phyloP scores from a whole-genome alignment of 2,797 vertebrate genomes.

The Capromys pilorides region DNA sequence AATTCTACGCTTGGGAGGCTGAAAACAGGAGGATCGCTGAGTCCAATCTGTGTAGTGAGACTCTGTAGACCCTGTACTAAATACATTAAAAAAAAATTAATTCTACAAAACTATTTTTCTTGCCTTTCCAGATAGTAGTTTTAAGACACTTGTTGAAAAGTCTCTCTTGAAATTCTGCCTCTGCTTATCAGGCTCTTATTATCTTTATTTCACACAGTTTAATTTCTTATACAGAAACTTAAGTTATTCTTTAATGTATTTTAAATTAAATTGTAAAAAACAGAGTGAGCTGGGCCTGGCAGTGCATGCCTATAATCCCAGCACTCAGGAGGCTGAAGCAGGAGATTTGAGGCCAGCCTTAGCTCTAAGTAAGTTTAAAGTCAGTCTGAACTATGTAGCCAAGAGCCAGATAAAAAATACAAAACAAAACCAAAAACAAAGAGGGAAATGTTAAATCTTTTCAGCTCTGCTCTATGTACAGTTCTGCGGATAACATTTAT shows the following conservation, averaged over 20 bases:
- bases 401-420: neutral
- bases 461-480: neutral
- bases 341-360: neutral
- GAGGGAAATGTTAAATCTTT: neutral
- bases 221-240: constrained; percentile 27
- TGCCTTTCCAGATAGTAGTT: constrained; percentile 8
- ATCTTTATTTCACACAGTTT: constrained; percentile 22
- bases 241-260: constrained; percentile 44
- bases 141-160: constrained; percentile 37
- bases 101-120: neutral
- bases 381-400: neutral
- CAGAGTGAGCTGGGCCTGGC: neutral
- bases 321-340: neutral
- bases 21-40: too few relatives aligned
- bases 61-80: too few relatives aligned
- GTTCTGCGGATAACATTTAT: constrained; percentile 35
- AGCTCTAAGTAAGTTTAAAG: neutral
- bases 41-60: too few relatives aligned
- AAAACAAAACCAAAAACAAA: neutral
- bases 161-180: constrained; percentile 11
- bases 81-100: neutral
- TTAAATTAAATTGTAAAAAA: constrained; percentile 48
- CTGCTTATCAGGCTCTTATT: constrained; percentile 14
- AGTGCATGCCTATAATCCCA: neutral
- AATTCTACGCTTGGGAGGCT: neutral